A percentile compares a stretch with the other conserved stretches of the same genome.
These are phyloP conservation scores for Anguilla pacifica DNA, from an alignment of 2,797 vertebrate species.

Conservation along the genomic window DNA sequence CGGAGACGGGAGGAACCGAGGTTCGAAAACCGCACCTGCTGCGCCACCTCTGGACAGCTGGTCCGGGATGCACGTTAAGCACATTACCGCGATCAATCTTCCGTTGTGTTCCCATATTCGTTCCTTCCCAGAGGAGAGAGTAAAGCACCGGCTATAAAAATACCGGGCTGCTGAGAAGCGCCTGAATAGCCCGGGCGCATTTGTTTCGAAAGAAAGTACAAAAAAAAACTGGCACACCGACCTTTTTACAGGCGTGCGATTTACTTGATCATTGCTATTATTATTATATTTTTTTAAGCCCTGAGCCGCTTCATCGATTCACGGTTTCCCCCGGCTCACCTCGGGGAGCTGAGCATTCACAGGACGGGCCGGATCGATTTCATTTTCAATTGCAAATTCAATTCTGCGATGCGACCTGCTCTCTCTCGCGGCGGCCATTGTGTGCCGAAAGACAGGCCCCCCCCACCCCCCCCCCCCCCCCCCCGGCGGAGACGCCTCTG, in stretches of 20 bases:
- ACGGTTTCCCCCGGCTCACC: neutral
- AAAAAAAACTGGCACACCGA: neutral
- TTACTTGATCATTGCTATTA: neutral
- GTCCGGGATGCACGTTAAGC: neutral
- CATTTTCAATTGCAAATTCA: slow-evolving; percentile 13
- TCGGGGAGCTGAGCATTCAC: neutral
- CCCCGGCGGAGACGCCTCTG: neutral
- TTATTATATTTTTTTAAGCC: neutral
- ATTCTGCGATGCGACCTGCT: neutral
- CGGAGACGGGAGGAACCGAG: neutral
- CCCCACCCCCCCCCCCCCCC: too few relatives aligned
- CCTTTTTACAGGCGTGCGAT: neutral
- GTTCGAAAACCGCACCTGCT: neutral
- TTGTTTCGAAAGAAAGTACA: neutral
- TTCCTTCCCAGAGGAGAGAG: neutral
- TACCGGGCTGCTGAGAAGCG: neutral
- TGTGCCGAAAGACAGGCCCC: neutral
- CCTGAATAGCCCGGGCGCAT: neutral
- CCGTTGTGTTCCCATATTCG: neutral
- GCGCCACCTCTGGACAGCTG: neutral
- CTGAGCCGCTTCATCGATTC: neutral
- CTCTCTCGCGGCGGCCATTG: slow-evolving; percentile 5
- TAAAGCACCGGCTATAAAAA: neutral
- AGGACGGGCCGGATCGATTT: neutral
- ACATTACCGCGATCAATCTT: neutral